Evolutionary conservation across 1,140 invertebrate species (phyloP).

Genomic region (Penaeus indicus): DNA sequence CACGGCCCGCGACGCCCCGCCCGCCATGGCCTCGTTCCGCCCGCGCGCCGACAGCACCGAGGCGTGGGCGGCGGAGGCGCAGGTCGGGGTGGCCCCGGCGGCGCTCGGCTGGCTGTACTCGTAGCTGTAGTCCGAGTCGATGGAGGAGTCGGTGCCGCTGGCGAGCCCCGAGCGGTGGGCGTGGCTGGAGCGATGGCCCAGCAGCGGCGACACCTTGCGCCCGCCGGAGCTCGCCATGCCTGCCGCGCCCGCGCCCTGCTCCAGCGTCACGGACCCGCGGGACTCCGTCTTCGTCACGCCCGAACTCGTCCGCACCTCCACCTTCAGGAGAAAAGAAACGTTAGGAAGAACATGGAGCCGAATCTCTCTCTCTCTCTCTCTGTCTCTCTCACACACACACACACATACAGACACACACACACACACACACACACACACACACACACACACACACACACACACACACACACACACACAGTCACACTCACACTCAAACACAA

Average conservation of each 20-base stretch:
- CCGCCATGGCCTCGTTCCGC: background rate
- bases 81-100: constrained; percentile 2
- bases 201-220: constrained; percentile 35
- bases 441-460: too few species aligned
- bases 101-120: constrained; percentile 24
- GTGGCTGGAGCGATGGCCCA: constrained; percentile 21
- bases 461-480: too few species aligned
- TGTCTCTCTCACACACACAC: too few species aligned
- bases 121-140: constrained; percentile 55
- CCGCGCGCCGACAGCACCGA: background rate
- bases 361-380: too few species aligned
- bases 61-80: background rate
- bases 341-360: background rate
- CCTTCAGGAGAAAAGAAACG: background rate
- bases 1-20: constrained; percentile 20
- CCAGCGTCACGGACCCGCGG: background rate
- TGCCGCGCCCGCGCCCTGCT: background rate
- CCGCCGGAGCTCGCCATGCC: background rate
- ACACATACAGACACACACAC: too few species aligned
- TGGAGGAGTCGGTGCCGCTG: constrained; percentile 57
- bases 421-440: too few species aligned
- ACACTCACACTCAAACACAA: too few species aligned
- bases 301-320: constrained; percentile 4
- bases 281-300: constrained; percentile 8
- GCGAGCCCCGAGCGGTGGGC: constrained; percentile 18